phyloP scores from a whole-genome alignment of 1,140 invertebrate genomes.

The Teleopsis dalmanni region DNA sequence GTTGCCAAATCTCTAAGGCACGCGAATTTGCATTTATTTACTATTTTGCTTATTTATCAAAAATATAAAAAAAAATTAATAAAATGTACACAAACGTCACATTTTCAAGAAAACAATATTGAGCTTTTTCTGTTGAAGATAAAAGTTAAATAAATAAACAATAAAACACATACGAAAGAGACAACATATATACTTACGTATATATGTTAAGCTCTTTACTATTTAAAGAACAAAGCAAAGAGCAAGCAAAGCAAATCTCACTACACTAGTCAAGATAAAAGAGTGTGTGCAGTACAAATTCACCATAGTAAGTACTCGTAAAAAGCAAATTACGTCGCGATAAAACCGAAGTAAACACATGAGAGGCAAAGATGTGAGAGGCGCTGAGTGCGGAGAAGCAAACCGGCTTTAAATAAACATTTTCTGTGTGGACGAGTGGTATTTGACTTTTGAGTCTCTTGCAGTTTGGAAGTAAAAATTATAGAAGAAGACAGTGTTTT shows the following conservation, averaged over 20 bases:
- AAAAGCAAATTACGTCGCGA: neutral
- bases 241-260: neutral
- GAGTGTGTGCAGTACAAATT: neutral
- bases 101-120: too few relatives aligned
- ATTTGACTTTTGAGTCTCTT: slow-evolving; percentile 29
- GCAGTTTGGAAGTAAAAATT: slow-evolving; percentile 21
- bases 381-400: slow-evolving; percentile 6
- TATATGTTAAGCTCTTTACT: too few relatives aligned
- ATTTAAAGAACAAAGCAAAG: neutral
- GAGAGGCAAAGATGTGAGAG: neutral
- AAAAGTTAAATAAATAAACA: too few relatives aligned
- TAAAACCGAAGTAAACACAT: neutral
- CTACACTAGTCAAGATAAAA: neutral
- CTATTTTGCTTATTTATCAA: too few relatives aligned
- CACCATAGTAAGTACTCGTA: neutral
- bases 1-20: too few relatives aligned
- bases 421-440: slow-evolving; percentile 16
- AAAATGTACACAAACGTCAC: too few relatives aligned
- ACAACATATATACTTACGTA: too few relatives aligned
- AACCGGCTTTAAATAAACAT: slow-evolving; percentile 40
- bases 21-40: too few relatives aligned
- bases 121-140: too few relatives aligned
- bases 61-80: too few relatives aligned
- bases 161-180: too few relatives aligned
- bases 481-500: slow-evolving; percentile 3